phyloP scores from a whole-genome alignment of 2,797 vertebrate genomes.

The Clarias fuscus region DNA sequence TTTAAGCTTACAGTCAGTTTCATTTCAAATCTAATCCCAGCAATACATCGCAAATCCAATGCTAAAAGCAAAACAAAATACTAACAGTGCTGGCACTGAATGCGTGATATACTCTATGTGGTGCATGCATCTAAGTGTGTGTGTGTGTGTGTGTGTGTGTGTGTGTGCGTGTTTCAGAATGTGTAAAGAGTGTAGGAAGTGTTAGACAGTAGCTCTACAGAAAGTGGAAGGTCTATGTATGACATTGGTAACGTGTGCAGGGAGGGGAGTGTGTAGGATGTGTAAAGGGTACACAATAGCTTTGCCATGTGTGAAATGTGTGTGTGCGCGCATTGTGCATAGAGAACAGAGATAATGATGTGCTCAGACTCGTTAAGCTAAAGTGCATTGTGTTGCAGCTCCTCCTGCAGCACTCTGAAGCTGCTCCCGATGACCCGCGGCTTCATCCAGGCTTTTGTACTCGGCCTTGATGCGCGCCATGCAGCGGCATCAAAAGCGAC shows the following conservation, averaged over 20 bases:
- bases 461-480: slow-evolving; percentile 20
- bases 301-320: slow-evolving; percentile 1
- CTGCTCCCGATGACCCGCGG: slow-evolving; percentile 11
- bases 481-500: slow-evolving; percentile 36
- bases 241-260: background rate
- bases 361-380: slow-evolving; percentile 34
- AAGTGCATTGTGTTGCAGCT: slow-evolving; percentile 25
- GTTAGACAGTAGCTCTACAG: background rate
- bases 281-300: background rate
- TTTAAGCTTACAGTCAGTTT: background rate
- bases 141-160: background rate
- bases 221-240: background rate
- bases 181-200: slow-evolving; percentile 8
- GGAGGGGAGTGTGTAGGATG: slow-evolving; percentile 2
- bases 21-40: background rate
- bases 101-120: background rate
- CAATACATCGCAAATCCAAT: background rate
- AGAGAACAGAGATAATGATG: slow-evolving; percentile 25
- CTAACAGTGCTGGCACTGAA: background rate
- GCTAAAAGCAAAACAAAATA: background rate
- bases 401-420: slow-evolving; percentile 22
- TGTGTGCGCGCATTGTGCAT: background rate
- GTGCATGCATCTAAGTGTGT: background rate
- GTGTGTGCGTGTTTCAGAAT: background rate
- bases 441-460: slow-evolving; percentile 36